Conservation (phyloP, 2,888 invertebrate genomes). For the Acanthosepion lycidas region DNA sequence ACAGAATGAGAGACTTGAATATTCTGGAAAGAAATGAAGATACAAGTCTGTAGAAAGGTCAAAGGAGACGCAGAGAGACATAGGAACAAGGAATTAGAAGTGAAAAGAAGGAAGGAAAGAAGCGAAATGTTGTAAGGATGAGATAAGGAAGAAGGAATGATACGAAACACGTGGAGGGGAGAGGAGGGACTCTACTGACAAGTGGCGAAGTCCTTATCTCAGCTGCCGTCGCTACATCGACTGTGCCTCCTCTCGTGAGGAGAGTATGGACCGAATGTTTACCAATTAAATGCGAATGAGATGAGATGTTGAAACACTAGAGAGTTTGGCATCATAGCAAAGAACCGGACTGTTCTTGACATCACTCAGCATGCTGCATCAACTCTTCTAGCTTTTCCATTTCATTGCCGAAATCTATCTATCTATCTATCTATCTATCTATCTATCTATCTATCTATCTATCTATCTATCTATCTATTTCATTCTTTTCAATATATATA, state of each 20-base stretch:
- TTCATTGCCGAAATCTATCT: too few relatives aligned
- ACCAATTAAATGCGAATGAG: conserved; percentile 1
- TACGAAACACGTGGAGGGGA: background rate
- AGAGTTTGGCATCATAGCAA: background rate
- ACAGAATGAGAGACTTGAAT: too few relatives aligned
- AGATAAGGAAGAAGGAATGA: background rate
- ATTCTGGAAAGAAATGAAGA: too few relatives aligned
- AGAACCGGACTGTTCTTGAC: background rate
- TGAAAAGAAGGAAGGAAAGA: too few relatives aligned
- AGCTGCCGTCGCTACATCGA: background rate
- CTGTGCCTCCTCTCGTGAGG: background rate
- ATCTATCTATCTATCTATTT: too few relatives aligned
- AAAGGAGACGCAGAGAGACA: too few relatives aligned
- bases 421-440: too few relatives aligned
- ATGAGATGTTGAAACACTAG: conserved; percentile 15
- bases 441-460: too few relatives aligned
- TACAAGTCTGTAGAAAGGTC: too few relatives aligned
- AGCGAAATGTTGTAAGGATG: background rate
- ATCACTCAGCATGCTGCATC: background rate
- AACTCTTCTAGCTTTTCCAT: background rate
- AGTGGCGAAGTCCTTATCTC: background rate
- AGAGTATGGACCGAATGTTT: background rate
- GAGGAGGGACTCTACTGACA: background rate
- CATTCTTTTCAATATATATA: too few relatives aligned
- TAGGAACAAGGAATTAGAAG: too few relatives aligned